phyloP scores from a whole-genome alignment of 37 sponge, comb jelly and placozoan species.

The Diacarnus erythraeanus region DNA sequence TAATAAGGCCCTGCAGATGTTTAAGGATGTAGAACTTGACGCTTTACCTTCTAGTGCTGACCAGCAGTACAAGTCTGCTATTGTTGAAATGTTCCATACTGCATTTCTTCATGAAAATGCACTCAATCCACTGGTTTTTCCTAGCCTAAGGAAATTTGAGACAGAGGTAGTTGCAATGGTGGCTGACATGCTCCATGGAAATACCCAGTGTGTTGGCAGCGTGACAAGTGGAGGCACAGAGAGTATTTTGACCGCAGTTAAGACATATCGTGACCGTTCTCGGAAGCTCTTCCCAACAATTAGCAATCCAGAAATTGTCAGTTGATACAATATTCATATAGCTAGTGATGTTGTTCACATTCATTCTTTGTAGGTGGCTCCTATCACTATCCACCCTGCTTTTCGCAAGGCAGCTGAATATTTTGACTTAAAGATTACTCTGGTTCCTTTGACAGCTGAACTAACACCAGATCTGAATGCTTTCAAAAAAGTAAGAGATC shows the following conservation, averaged over 20 bases:
- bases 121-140: conserved; percentile 83
- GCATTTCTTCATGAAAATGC: conserved; percentile 87
- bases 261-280: conserved; percentile 87
- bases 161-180: conserved; percentile 80
- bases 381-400: conserved; percentile 83
- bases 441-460: conserved; percentile 51
- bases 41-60: neutral
- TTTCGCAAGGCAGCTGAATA: conserved; percentile 86
- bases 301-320: conserved; percentile 82
- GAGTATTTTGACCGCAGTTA: conserved; percentile 90
- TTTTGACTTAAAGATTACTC: conserved; percentile 70
- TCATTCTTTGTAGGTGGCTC: conserved; percentile 66
- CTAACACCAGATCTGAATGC: conserved; percentile 46
- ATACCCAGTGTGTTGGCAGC: conserved; percentile 45
- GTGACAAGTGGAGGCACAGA: conserved; percentile 91
- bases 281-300: conserved; percentile 68
- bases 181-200: conserved; percentile 72
- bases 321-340: neutral
- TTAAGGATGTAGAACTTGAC: conserved; percentile 24
- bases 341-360: neutral
- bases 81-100: conserved; percentile 61
- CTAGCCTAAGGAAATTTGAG: conserved; percentile 76
- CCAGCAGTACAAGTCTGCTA: conserved; percentile 8
- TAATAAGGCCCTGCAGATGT: conserved; percentile 48
- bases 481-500: conserved; percentile 53